Evolutionary conservation across 1,140 invertebrate genomes (phyloP), one percentile per base, ranked within the genome.

Genomic region (Radopholus similis): DNA sequence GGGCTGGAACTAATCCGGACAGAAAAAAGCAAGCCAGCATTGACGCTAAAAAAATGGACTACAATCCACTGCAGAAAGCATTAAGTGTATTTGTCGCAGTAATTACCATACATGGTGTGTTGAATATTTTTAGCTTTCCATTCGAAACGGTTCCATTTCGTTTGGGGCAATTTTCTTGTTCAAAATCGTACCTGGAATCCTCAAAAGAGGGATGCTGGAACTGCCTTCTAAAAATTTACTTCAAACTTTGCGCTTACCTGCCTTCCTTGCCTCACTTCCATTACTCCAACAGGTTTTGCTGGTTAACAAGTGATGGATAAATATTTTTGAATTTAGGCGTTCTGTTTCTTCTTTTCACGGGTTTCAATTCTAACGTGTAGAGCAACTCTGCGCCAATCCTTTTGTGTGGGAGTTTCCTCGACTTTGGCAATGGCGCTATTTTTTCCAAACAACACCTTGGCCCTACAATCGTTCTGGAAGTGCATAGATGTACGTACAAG

Each of bases 401-500:
- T 71, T 21, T 59, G 58, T 53, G 44, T 55, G 32, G 66, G 38
- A 11, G 8, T 71, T 9, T 60, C 67, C 37, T 56, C 64, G 15
- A 21, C 54, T 21, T 9, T 73, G 32, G 68, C 72, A 60, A 76
- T 68, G 66, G 63, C 57, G 38, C 30, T 66, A 13, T 26, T 76
- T 30, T 77, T 63, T 28, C 75, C 78, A 55, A 81, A 67, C 28
- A 70, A 70, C 26, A 71, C 64, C 51, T 69, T 82, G 55, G 73
- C 78, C 4, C 73, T 80, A 69, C 82, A 82, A 57, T 58, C 66
- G 42, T 60, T 80, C 11, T 80, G 78, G 78, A 80, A 80, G 56
- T 68, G 64, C 28, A 75, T 82, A 32, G 77, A 82, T 64, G 78
- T 81, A 30, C 32, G 59, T 66, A 51, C 26, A 4, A 30, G 18